Evolutionary conservation across 2,888 invertebrate genomes (phyloP), one percentile per base, ranked within the genome.

Genomic region (Caenorhabditis sp.): DNA sequence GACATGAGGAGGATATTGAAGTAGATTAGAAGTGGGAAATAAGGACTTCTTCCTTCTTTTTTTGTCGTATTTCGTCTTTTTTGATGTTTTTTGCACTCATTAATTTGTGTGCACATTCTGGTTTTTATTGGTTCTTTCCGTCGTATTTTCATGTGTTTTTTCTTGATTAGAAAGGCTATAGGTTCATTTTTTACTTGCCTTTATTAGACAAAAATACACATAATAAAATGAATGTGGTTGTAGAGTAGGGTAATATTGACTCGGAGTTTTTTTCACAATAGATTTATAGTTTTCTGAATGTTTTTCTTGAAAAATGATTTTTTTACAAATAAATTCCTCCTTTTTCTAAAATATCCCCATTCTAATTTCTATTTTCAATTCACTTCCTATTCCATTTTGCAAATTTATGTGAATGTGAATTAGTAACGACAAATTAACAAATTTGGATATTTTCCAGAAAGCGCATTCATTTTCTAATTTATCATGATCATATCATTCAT

Each of bases 71-170:
- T 51, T 51, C 23, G 51, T 6, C 51, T 21, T 51, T 51, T 51
- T 51, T 51, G 19, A 54, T 54, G 17, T 54, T 54, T 54, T 10
- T 54, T 54, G 54, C 17, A 24, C 26, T 26, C 54, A 54, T 24
- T 54, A 54, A 54, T 43, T 43, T 17, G 12, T 31, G 31, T 31
- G 31, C 31, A 31, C 31, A 10, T 43, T 17, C 43, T 10, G 43
- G 43, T 43, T 43, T 43, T 43, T 43, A 43, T 43, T 43, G 43
- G 43, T 43, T 43, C 43, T 43, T 43, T 43, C 43, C 43, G 31
- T 31, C 31, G 4, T 31, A 31, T 31, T 31, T 31, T 31, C 31
- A 17, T 10, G 43, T 17, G 14, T 43, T 43, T 43, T 43, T 43
- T 10, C 43, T 43, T 43, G 43, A 43, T 43, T 43, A 43, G 43